A percentile compares a stretch with the other conserved stretches of the same genome.
Conservation (phyloP, 1,140 invertebrate genomes). For the Hylaeus anthracinus region DNA sequence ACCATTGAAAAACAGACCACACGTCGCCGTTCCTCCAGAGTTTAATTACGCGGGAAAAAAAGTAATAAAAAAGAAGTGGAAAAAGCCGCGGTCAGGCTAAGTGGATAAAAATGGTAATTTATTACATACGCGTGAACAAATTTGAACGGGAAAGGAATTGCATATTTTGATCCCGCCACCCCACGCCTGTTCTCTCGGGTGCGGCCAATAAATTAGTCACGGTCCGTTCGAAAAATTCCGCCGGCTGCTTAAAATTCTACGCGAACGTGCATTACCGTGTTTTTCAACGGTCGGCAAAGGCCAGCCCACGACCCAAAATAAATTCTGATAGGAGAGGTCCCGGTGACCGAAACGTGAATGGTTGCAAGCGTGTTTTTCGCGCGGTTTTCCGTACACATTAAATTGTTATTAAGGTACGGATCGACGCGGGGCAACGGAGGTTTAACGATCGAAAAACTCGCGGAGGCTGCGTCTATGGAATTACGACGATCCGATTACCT, state of each 20-base stretch:
- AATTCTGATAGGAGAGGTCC: not conserved
- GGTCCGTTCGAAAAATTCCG: slow-evolving; percentile 6
- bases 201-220: slow-evolving; percentile 11
- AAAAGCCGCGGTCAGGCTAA: not conserved
- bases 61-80: too few relatives aligned
- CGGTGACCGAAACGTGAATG: not conserved
- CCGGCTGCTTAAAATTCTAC: slow-evolving; percentile 8
- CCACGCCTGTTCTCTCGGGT: not conserved
- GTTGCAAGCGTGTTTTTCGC: not conserved
- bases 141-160: slow-evolving; percentile 1
- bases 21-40: not conserved
- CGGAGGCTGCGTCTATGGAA: not conserved
- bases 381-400: not conserved
- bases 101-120: slow-evolving; percentile 3
- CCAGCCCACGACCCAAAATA: not conserved
- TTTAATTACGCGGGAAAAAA: too few relatives aligned
- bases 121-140: not conserved
- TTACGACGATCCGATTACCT: slow-evolving; percentile 34
- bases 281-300: not conserved
- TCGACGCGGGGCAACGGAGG: not conserved
- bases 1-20: not conserved
- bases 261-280: not conserved
- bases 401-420: slow-evolving; percentile 1
- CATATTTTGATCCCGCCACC: not conserved
- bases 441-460: not conserved